Evolutionary conservation across 2,888 invertebrate genomes (phyloP).

Genomic region (Halocaridina rubra): DNA sequence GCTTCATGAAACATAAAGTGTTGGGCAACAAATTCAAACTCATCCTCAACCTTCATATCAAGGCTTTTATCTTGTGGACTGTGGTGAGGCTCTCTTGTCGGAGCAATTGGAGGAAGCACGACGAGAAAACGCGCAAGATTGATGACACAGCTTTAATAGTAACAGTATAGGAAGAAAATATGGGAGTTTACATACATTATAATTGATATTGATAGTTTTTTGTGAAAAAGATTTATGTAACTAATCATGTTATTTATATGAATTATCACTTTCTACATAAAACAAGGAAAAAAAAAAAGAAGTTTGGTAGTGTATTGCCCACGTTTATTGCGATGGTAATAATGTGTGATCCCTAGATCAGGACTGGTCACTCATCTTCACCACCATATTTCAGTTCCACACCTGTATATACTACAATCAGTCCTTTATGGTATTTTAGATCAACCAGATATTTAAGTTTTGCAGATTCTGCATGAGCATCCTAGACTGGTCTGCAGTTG

Average conservation of each 20-base stretch:
- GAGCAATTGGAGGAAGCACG: slow-evolving; percentile 54
- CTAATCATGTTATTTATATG: slow-evolving; percentile 60
- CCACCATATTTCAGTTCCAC: slow-evolving; percentile 45
- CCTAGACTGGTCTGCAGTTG: slow-evolving; percentile 34
- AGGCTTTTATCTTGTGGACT: slow-evolving; percentile 52
- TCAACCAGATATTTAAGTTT: slow-evolving; percentile 11
- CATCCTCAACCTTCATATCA: slow-evolving; percentile 39
- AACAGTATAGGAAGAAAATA: slow-evolving; percentile 48
- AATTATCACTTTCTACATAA: slow-evolving; percentile 60
- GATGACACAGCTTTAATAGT: slow-evolving; percentile 59
- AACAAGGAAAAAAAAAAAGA: slow-evolving; percentile 52
- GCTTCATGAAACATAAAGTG: slow-evolving; percentile 55
- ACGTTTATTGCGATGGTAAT: slow-evolving; percentile 46
- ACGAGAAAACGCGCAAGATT: slow-evolving; percentile 48
- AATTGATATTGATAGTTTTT: slow-evolving; percentile 56
- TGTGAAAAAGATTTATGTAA: slow-evolving; percentile 58
- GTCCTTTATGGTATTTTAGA: slow-evolving; percentile 3
- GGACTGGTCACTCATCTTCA: slow-evolving; percentile 44
- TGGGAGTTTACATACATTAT: slow-evolving; percentile 56
- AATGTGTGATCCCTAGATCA: slow-evolving; percentile 47
- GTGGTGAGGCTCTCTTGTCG: slow-evolving; percentile 45
- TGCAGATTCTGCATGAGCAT: slow-evolving; percentile 7
- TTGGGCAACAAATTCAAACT: slow-evolving; percentile 54
- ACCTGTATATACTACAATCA: slow-evolving; percentile 37
- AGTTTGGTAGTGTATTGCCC: slow-evolving; percentile 55